Percentiles rank a stretch among this genome's conserved stretches.
Conservation (phyloP, 2,113 vertebrate species). For the Okapia johnstoni region DNA sequence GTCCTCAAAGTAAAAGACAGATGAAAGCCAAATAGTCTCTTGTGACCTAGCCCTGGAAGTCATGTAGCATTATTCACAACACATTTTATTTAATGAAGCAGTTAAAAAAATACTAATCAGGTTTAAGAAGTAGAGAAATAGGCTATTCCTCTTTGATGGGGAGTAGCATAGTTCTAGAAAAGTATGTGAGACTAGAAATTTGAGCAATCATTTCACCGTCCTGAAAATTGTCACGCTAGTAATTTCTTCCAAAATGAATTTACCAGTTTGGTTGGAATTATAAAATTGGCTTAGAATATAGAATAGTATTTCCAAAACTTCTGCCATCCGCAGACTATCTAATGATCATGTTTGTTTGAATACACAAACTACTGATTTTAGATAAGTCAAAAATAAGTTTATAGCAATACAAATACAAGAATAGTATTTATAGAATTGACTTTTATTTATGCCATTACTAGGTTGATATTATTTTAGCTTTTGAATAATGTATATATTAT, state of each 20-base stretch:
- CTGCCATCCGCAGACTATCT: neutral
- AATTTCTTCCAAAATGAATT: neutral
- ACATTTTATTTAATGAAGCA: neutral
- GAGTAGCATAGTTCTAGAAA: neutral
- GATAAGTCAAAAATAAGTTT: neutral
- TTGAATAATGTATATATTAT: neutral
- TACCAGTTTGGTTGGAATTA: neutral
- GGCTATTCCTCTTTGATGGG: neutral
- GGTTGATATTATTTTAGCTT: neutral
- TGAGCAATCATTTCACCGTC: neutral
- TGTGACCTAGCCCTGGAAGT: neutral
- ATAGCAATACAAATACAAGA: neutral
- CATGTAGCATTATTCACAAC: neutral
- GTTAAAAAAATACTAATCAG: neutral
- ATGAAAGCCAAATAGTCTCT: neutral
- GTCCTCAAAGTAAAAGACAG: neutral
- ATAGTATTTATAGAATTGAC: neutral
- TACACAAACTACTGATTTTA: neutral
- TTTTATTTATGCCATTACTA: neutral
- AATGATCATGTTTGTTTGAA: neutral
- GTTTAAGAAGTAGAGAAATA: neutral
- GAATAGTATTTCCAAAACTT: neutral
- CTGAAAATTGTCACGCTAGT: neutral
- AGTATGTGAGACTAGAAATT: neutral
- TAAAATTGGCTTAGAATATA: neutral